Base-by-base conservation (phyloP, 2,888 invertebrate species). In the Phlogophora meticulosa region DNA sequence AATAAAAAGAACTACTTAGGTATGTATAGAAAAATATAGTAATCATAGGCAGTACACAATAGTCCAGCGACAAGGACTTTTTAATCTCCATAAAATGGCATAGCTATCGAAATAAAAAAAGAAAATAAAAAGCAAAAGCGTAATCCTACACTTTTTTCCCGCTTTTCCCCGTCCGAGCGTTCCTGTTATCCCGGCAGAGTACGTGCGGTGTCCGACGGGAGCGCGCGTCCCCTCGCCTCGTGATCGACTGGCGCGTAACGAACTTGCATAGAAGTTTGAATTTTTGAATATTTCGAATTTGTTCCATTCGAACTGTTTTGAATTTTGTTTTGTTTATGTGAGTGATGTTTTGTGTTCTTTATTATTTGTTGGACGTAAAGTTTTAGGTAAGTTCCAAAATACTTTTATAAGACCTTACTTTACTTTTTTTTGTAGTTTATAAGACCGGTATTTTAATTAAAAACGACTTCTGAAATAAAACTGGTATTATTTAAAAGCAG, bases 121-220 rank as follows among this genome's bases (percentile, higher is more conserved):
- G 51, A 52, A 78, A 78, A 58, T 15, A 60, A 45, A 82, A 64
- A 61, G 59, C 56, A 71, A 62, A 73, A 59, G 58, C 61, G 58
- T 66, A 53, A 62, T 55, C 51, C 58, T 71, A 48, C 53, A 53
- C 20, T 59, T 79, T 75, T 69, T 73, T 81, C 70, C 72, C 72
- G 76, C 73, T 69, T 79, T 80, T 82, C 58, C 67, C 59, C 69
- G 59, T 65, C 38, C 42, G n/a, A 57, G 40, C 56, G 43, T 59
- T 73, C 81, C 72, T 64, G 58, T 65, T 72, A 74, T 80, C 83
- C 87, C 79, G 83, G 80, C 93, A 93, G 86, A 93, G 87, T 89
- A 72, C 84, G 86, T 87, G 88, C 88, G 91, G 81, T 86, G 80
- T 80, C 87, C 88, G 88, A 55, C 84, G 88, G 88, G 90, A 88